Evolutionary conservation across 2,113 vertebrate genomes (phyloP).

Genomic region (Triplophysa rosa): DNA sequence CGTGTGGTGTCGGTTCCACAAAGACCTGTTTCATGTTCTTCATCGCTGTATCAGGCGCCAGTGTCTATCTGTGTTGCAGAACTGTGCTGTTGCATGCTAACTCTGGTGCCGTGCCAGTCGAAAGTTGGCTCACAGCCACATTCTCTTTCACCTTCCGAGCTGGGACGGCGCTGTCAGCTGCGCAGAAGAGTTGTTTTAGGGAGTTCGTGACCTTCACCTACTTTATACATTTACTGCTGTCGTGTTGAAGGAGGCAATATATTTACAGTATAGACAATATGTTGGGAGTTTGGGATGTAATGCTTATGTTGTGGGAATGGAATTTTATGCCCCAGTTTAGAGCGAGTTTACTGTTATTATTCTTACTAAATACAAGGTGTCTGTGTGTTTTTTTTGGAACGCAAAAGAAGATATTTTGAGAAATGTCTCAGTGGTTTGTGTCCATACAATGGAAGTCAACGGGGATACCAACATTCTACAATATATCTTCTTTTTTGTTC

Average conservation of each 20-base stretch:
- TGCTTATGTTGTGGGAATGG: background rate
- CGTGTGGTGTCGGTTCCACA: background rate
- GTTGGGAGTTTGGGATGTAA: background rate
- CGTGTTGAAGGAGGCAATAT: slow-evolving; percentile 24
- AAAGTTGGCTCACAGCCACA: background rate
- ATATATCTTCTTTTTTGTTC: too few relatives aligned
- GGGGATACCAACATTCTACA: too few relatives aligned
- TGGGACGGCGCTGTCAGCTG: slow-evolving; percentile 30
- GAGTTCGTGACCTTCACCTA: slow-evolving; percentile 46
- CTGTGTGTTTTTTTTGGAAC: too few relatives aligned
- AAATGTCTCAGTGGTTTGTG: too few relatives aligned
- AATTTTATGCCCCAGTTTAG: background rate
- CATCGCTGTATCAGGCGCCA: background rate
- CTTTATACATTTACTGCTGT: slow-evolving; percentile 45
- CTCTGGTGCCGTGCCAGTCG: slow-evolving; percentile 24
- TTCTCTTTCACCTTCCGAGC: slow-evolving; percentile 31
- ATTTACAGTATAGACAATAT: background rate
- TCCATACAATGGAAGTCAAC: too few relatives aligned
- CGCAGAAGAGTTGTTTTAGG: slow-evolving; percentile 37
- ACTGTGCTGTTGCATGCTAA: slow-evolving; percentile 1
- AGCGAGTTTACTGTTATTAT: background rate
- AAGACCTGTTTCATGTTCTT: background rate
- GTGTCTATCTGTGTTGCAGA: background rate
- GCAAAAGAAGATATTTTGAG: too few relatives aligned
- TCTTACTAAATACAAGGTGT: background rate